Conservation (phyloP, 2,797 vertebrate species). For the Chelidonichthys spinosus region DNA sequence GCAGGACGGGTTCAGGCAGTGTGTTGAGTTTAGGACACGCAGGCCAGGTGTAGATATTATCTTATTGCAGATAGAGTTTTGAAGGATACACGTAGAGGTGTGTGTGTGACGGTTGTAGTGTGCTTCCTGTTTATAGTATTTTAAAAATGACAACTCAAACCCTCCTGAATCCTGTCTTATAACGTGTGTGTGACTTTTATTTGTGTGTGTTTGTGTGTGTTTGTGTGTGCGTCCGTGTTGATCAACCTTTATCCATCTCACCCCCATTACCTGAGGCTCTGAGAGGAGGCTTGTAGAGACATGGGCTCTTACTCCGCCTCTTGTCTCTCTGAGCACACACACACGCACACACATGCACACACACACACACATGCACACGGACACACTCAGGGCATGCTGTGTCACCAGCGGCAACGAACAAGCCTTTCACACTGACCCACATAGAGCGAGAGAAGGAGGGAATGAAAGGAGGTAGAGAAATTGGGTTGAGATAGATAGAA, state of each 20-base stretch:
- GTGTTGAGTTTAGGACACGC: neutral
- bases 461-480: constrained; percentile 30
- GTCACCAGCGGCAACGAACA: constrained; percentile 62
- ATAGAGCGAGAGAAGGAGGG: constrained; percentile 41
- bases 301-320: neutral
- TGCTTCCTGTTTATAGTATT: neutral
- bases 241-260: constrained; percentile 46
- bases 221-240: constrained; percentile 12
- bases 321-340: neutral
- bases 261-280: constrained; percentile 39
- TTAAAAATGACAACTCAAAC: neutral
- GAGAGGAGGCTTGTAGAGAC: constrained; percentile 23
- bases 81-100: neutral
- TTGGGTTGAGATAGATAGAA: constrained; percentile 27
- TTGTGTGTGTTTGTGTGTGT: constrained; percentile 15
- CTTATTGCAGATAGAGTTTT: neutral
- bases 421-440: constrained; percentile 68
- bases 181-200: constrained; percentile 7
- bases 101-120: neutral
- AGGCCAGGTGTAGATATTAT: too few relatives aligned
- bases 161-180: neutral
- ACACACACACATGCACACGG: constrained; percentile 1
- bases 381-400: constrained; percentile 46
- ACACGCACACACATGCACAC: neutral
- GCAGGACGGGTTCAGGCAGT: neutral